Conservation (phyloP, 2,113 vertebrate genomes). For the Muntiacus reevesi region DNA sequence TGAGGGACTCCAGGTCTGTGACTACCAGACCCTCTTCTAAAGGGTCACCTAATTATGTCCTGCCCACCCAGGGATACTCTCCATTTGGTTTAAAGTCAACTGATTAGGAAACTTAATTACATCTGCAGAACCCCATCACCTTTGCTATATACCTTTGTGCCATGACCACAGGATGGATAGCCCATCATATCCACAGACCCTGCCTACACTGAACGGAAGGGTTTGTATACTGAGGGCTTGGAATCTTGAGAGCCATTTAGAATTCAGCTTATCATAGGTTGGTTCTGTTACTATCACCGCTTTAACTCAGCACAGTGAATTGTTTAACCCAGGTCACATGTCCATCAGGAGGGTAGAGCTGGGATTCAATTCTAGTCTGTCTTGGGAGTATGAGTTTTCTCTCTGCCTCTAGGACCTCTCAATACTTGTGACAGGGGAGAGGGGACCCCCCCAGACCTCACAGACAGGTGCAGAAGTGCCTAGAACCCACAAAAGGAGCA, state of each 20-base stretch:
- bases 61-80: background rate
- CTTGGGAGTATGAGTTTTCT: background rate
- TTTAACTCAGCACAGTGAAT: background rate
- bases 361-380: background rate
- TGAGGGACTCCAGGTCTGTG: background rate
- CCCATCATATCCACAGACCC: background rate
- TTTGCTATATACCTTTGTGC: background rate
- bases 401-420: background rate
- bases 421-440: background rate
- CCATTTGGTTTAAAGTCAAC: background rate
- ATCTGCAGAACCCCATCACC: background rate
- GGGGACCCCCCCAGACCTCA: background rate
- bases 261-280: background rate
- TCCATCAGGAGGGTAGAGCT: background rate
- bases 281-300: background rate
- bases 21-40: background rate
- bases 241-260: background rate
- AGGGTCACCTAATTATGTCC: background rate
- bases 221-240: background rate
- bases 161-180: background rate
- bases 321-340: background rate
- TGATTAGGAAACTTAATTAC: background rate
- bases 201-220: background rate
- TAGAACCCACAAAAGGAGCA: background rate
- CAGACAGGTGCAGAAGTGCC: background rate